Evolutionary conservation across 2,888 invertebrate species (phyloP), one percentile per base, ranked within the genome.

Genomic region (Apamea anceps): DNA sequence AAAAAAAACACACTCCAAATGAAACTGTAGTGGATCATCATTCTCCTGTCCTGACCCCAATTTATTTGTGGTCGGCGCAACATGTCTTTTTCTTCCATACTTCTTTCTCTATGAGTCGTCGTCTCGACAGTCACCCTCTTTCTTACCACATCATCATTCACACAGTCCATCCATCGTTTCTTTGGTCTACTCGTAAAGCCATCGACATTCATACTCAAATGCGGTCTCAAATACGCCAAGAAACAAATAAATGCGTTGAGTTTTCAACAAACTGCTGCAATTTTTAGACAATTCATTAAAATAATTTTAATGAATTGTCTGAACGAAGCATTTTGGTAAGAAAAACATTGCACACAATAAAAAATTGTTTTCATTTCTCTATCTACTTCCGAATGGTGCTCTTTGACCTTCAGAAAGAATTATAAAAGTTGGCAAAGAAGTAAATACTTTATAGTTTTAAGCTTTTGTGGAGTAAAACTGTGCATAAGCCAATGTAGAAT

Each of bases 341-440:
- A 18, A 32, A n/a, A 32, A n/a, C 25, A 15, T 60, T n/a, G 45
- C 8, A 37, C 28, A 42, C 51, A 32, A n/a, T 28, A 21, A n/a
- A 42, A 37, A 37, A 60, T 21, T 45, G 13, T 57, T 78, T 77
- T 1, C 7, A 1, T 65, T 79, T 48, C 6, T 57, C 10, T 45
- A 15, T 7, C 7, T 45, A 25, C n/a, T 57, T n/a, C 8, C 2
- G 18, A 65, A 48, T 45, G 6, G 32, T 45, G 32, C 13, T 48
- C 37, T 71, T 37, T 57, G 79, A 80, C 57, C 72, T 79, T 65
- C 28, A 15, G 2, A 48, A 25, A 63, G 57, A 54, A 45, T 54
- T 37, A 70, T 63, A 18, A 48, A 70, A 70, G 15, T 62, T 79
- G 6, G 2, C 2, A 54, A 68, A 1, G 15, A 54, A 45, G 13